A percentile compares a stretch with the other conserved stretches of the same genome.
Evolutionary conservation across 2,888 invertebrate species (phyloP).

Genomic region (Latrodectus hesperus): DNA sequence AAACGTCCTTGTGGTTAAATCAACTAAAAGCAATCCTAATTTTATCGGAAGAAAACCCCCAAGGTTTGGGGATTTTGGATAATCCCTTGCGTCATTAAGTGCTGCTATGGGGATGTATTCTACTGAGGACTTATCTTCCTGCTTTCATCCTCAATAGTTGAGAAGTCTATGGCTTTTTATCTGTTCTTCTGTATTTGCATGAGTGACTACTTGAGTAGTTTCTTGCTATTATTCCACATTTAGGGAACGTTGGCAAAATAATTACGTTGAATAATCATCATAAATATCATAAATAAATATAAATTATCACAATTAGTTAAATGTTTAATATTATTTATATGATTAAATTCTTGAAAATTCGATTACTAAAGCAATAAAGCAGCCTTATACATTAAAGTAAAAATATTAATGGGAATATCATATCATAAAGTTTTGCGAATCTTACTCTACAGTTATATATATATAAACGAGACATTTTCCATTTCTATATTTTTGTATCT

Average conservation of each 20-base stretch:
- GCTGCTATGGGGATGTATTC: slow-evolving; percentile 13
- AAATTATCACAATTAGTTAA: no score
- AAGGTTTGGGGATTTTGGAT: slow-evolving; percentile 27
- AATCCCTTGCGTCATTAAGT: slow-evolving; percentile 63
- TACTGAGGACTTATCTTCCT: slow-evolving; percentile 35
- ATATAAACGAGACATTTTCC: no score
- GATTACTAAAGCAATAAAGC: no score
- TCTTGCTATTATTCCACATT: neutral
- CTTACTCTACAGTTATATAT: no score
- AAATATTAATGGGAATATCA: no score
- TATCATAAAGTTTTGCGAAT: no score
- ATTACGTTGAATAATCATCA: neutral
- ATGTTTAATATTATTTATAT: no score
- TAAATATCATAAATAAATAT: no score
- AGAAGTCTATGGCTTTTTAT: neutral
- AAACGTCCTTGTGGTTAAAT: slow-evolving; percentile 43
- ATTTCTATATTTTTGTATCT: no score
- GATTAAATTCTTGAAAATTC: no score
- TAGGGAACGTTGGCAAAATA: slow-evolving; percentile 22
- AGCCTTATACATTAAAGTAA: no score
- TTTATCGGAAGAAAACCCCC: slow-evolving; percentile 22
- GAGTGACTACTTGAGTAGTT: neutral
- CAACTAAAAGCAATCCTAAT: slow-evolving; percentile 28
- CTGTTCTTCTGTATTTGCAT: slow-evolving; percentile 14
- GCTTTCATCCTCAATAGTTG: slow-evolving; percentile 21